These are phyloP conservation scores for Tarsius wallacei DNA, from an alignment of 2,797 vertebrate species.

Conservation along the genomic window DNA sequence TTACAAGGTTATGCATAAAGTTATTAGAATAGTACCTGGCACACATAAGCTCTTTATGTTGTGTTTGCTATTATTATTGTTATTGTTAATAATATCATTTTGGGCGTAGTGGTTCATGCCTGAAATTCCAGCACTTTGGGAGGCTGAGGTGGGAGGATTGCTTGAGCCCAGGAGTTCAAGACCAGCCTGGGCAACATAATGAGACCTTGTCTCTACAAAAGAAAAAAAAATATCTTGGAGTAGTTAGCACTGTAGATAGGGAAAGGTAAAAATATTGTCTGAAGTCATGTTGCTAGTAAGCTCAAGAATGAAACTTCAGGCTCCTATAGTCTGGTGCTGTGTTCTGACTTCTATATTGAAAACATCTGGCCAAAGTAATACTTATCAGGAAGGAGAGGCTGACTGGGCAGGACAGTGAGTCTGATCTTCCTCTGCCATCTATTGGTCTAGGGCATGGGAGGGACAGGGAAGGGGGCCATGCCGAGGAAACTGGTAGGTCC, in stretches of 20 bases:
- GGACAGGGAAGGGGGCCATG: neutral
- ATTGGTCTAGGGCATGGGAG: neutral
- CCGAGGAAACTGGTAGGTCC: neutral
- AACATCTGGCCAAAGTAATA: neutral
- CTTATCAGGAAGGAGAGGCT: neutral
- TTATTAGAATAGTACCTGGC: neutral
- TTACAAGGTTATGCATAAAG: neutral
- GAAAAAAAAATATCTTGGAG: neutral
- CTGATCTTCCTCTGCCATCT: neutral
- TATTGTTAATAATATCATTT: neutral
- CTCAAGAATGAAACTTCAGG: neutral
- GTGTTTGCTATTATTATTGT: neutral
- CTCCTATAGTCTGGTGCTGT: neutral
- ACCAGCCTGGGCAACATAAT: no score
- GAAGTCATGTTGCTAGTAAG: neutral
- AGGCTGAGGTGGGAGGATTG: no score
- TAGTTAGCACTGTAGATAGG: neutral
- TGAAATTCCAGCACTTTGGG: no score
- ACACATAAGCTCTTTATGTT: neutral
- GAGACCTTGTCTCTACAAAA: no score
- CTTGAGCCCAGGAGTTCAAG: no score
- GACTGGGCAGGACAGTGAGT: neutral
- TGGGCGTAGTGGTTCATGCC: no score
- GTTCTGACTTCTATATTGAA: neutral
- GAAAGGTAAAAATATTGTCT: neutral